phyloP scores from a whole-genome alignment of 2,888 invertebrate genomes.

The Scrobipalpa costella region DNA sequence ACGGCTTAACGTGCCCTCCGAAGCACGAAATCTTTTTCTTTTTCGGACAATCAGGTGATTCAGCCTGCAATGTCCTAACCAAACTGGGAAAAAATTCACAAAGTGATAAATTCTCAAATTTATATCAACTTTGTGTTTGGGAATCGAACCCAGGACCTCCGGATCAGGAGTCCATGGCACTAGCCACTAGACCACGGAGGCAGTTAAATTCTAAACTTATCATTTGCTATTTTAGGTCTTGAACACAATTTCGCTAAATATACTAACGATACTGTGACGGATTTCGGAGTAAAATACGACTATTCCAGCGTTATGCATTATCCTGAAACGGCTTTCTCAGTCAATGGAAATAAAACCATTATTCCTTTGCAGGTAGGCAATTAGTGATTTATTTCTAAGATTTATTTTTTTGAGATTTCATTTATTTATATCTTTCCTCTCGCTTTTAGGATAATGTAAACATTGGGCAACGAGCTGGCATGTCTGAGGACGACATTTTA shows the following conservation, averaged over 20 bases:
- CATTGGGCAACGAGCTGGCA: conserved; percentile 66
- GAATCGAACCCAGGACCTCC: too few species aligned
- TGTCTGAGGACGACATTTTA: conserved; percentile 64
- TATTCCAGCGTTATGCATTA: conserved; percentile 89
- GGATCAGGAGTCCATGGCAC: too few species aligned
- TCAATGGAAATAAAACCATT: conserved; percentile 84
- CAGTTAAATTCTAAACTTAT: too few species aligned
- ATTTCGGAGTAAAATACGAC: conserved; percentile 85
- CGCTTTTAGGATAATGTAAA: conserved; percentile 56
- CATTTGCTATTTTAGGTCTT: conserved; percentile 10
- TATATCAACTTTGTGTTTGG: too few species aligned
- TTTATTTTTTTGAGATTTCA: neutral
- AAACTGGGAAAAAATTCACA: too few species aligned
- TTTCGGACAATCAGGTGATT: too few species aligned
- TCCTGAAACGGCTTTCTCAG: conserved; percentile 84
- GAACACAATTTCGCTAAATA: conserved; percentile 84
- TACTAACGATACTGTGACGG: conserved; percentile 82
- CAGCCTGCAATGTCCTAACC: too few species aligned
- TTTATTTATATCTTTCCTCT: neutral
- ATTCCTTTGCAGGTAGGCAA: conserved; percentile 71
- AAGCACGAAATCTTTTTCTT: too few species aligned
- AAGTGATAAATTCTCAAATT: too few species aligned
- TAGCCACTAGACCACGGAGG: too few species aligned
- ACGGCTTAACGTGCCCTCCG: too few species aligned
- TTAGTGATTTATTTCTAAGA: neutral